A percentile compares a stretch with the other conserved stretches of the same genome.
These are phyloP conservation scores for Petrocephalus zakoni DNA, from an alignment of 2,113 vertebrate species.

Conservation along the genomic window DNA sequence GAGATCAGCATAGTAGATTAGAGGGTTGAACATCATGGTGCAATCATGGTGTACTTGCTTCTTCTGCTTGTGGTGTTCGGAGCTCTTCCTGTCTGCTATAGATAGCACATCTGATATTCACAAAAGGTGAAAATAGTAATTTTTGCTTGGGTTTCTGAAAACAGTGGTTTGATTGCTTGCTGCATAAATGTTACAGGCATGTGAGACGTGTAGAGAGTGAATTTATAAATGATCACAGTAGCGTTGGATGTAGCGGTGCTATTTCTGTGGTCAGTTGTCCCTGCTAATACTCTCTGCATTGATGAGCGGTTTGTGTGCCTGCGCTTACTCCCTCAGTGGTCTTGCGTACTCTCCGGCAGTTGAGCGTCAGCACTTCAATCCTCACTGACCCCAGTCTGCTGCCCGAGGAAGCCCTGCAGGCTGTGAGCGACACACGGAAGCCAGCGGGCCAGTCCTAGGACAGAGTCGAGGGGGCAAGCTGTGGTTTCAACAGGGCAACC, in stretches of 20 bases:
- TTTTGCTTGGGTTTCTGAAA: neutral
- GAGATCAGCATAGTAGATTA: neutral
- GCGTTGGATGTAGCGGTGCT: neutral
- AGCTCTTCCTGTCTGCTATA: neutral
- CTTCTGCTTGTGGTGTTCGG: neutral
- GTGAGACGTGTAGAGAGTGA: neutral
- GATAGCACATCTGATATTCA: neutral
- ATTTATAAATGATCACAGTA: neutral
- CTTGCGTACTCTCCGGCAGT: slow-evolving; percentile 74
- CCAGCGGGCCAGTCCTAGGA: slow-evolving; percentile 55
- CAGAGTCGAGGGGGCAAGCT: neutral
- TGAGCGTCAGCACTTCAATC: slow-evolving; percentile 82
- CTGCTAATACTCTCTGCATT: neutral
- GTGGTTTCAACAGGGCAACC: neutral
- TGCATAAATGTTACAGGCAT: neutral
- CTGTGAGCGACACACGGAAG: slow-evolving; percentile 49
- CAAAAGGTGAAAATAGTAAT: neutral
- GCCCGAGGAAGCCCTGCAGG: slow-evolving; percentile 76
- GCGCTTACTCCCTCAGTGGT: slow-evolving; percentile 64
- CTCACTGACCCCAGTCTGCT: slow-evolving; percentile 74
- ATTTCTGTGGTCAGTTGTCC: neutral
- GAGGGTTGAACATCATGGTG: neutral
- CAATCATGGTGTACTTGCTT: neutral
- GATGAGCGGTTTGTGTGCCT: neutral
- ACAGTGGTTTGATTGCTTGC: neutral